Percentiles rank a stretch among this genome's conserved stretches.
phyloP scores from a whole-genome alignment of 2,113 vertebrate genomes.

The Halcyon malimbica region DNA sequence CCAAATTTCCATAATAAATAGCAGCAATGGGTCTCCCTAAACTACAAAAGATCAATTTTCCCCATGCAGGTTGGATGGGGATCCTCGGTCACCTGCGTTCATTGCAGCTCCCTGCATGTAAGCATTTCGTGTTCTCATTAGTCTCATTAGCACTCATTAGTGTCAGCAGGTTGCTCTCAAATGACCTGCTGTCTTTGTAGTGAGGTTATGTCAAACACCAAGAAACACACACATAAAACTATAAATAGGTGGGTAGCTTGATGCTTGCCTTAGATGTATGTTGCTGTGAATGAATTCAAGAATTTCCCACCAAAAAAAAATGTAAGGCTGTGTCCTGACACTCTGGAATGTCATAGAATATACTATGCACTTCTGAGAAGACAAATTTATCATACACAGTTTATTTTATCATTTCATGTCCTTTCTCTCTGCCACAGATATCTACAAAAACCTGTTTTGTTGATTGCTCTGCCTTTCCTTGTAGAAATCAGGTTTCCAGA shows the following conservation, averaged over 20 bases:
- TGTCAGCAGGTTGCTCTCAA: not conserved
- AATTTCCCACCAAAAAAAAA: not conserved
- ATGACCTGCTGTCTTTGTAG: not conserved
- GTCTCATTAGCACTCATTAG: constrained; percentile 12
- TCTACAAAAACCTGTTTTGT: not conserved
- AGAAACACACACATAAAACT: not conserved
- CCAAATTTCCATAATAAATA: not conserved
- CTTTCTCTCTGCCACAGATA: not conserved
- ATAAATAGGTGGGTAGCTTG: not conserved
- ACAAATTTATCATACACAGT: not conserved
- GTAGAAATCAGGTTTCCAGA: not conserved
- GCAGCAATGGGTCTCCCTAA: not conserved
- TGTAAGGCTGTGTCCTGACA: not conserved
- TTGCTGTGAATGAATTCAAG: not conserved
- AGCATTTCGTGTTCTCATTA: not conserved
- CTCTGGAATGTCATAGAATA: not conserved
- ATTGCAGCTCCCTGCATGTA: not conserved
- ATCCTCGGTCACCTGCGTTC: not conserved
- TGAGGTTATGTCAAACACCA: not conserved
- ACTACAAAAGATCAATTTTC: not conserved
- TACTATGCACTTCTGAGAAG: not conserved
- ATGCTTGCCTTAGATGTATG: not conserved
- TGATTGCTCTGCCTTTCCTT: not conserved
- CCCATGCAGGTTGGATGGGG: not conserved
- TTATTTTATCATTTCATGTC: not conserved